Evolutionary conservation across 2,113 vertebrate genomes (phyloP), one percentile per base, ranked within the genome.

Genomic region (Leptobrachium leishanense): DNA sequence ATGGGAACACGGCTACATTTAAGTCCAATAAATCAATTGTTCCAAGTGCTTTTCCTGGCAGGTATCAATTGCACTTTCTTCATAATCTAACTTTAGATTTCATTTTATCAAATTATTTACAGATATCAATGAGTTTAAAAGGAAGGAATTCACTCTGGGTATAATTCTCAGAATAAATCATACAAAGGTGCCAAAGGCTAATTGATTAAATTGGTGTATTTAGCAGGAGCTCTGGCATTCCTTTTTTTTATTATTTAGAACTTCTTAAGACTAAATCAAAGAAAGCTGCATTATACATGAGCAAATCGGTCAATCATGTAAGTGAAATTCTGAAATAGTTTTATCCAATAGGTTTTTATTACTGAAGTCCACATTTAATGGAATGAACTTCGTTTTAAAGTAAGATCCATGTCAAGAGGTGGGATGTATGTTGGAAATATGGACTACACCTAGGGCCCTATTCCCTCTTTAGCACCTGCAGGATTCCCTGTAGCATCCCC

Each of bases 11-110:
- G 70, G 53, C 76, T 63, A 63, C 42, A 41, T 70, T 77, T 77
- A 63, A 77, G 67, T 70, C 76, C 59, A 70, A 77, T 77, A 77
- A 77, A 77, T 77, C 76, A 77, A 77, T 77, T 77, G 68, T 70
- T 69, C 67, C 67, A n/a, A 77, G 76, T 70, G 76, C 76, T 77
- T 70, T 77, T 77, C 76, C 76, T 63, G 68, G 68, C 76, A 77
- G 67, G 68, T 77, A 77, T 77, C 76, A 77, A 77, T 77, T 77
- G 68, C 67, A 63, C 76, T 68, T 53, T 63, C 43, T 70, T 70
- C 57, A 20, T 68, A 42, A 31, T 13, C 15, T 43, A 54, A 68
- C 40, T 76, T 76, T 70, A 69, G 76, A 43, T n/a, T 70, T 77
- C 42, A 69, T 62, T 70, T 77, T 69, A 62, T 44, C 67, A 67